Conservation (phyloP, 2,113 vertebrate genomes). For the Nicator chloris region DNA sequence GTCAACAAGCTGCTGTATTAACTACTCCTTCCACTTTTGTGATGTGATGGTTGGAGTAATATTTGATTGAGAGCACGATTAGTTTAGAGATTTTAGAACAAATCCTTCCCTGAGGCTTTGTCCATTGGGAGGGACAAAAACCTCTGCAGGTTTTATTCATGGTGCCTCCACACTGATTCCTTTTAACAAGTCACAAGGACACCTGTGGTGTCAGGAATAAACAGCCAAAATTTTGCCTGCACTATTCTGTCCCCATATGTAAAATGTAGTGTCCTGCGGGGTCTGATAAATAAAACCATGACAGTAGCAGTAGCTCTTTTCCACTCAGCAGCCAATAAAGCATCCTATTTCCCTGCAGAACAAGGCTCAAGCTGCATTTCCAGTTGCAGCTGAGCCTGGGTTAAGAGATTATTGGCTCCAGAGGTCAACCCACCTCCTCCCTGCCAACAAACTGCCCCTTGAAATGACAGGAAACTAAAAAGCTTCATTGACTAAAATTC, state of each 20-base stretch:
- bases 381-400: background rate
- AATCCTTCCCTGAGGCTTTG: background rate
- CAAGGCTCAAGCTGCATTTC: background rate
- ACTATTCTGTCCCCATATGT: background rate
- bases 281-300: background rate
- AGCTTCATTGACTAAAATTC: background rate
- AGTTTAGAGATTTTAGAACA: background rate
- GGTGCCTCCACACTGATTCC: background rate
- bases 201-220: background rate
- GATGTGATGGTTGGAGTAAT: background rate
- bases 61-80: background rate
- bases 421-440: background rate
- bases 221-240: background rate
- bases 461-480: background rate
- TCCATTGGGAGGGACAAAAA: background rate
- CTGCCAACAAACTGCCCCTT: background rate
- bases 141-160: background rate
- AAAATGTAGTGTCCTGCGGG: background rate
- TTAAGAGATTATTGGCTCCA: background rate
- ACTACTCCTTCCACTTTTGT: background rate
- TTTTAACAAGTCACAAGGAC: background rate
- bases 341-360: background rate
- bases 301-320: background rate
- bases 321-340: background rate
- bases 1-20: background rate